Percentiles rank a stretch among this genome's conserved stretches.
Evolutionary conservation across 2,888 invertebrate genomes (phyloP).

Genomic region (Pristionchus maxplancki): DNA sequence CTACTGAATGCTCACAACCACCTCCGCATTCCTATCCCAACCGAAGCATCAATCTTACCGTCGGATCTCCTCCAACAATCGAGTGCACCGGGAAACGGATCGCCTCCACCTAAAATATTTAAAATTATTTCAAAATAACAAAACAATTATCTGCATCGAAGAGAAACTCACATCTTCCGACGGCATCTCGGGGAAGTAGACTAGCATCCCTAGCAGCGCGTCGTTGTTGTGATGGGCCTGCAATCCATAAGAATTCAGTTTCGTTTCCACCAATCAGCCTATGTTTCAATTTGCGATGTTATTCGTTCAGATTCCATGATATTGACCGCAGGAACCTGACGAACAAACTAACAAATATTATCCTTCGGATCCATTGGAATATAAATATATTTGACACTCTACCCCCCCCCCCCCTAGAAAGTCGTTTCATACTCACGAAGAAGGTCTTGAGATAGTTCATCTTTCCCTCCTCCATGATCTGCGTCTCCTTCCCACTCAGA

Average conservation of each 20-base stretch:
- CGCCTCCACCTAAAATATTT: not conserved
- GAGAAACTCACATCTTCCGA: not conserved
- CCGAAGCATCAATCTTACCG: not conserved
- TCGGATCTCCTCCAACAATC: not conserved
- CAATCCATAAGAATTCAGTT: not conserved
- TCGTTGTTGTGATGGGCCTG: conserved; percentile 46
- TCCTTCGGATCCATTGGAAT: no score
- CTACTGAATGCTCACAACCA: not conserved
- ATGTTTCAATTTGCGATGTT: not conserved
- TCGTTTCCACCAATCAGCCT: not conserved
- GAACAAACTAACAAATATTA: no score
- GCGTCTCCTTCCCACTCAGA: not conserved
- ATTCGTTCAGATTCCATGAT: not conserved
- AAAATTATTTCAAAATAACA: not conserved
- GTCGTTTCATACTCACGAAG: conserved; percentile 10
- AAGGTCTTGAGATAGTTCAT: not conserved
- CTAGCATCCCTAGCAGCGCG: not conserved
- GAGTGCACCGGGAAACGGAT: not conserved
- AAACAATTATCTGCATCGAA: not conserved
- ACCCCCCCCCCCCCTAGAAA: no score
- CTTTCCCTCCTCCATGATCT: not conserved
- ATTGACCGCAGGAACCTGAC: no score
- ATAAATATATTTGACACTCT: no score
- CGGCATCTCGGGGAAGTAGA: conserved; percentile 42
- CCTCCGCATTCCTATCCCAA: not conserved